Evolutionary conservation across 1,140 invertebrate genomes (phyloP).

Genomic region (Calliphora vicina): DNA sequence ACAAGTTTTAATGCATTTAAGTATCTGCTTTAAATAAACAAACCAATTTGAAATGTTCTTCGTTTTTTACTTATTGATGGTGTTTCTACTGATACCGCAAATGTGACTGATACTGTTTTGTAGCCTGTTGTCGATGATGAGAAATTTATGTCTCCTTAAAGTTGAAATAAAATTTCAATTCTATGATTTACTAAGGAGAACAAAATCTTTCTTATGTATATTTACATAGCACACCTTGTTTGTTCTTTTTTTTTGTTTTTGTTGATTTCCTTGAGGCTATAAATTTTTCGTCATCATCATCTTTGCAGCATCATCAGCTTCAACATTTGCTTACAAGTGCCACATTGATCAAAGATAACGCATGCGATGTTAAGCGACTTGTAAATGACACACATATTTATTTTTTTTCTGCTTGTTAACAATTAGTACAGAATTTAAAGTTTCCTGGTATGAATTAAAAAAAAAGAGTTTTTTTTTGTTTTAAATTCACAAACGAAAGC

Average conservation of each 20-base stretch:
- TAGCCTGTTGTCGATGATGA: constrained; percentile 4
- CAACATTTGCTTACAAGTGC: constrained; percentile 21
- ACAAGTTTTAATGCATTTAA: background rate
- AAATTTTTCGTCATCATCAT: constrained; percentile 20
- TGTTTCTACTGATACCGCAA: constrained; percentile 4
- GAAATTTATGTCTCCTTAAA: constrained; percentile 16
- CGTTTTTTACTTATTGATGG: background rate
- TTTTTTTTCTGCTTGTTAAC: background rate
- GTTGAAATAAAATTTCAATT: background rate
- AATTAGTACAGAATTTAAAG: background rate
- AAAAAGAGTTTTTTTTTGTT: background rate
- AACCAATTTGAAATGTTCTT: constrained; percentile 9
- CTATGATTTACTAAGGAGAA: background rate
- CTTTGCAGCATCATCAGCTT: background rate
- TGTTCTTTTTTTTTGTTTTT: background rate
- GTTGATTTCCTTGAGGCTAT: background rate
- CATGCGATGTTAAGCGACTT: background rate
- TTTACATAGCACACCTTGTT: background rate
- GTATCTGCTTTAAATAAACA: constrained; percentile 21
- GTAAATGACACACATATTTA: background rate
- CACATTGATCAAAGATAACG: constrained; percentile 22
- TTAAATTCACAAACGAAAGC: background rate
- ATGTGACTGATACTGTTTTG: background rate
- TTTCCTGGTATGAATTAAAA: background rate
- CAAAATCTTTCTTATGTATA: background rate